Base-by-base conservation (phyloP, 2,888 invertebrate genomes). In the Ypsolopha scabrella region DNA sequence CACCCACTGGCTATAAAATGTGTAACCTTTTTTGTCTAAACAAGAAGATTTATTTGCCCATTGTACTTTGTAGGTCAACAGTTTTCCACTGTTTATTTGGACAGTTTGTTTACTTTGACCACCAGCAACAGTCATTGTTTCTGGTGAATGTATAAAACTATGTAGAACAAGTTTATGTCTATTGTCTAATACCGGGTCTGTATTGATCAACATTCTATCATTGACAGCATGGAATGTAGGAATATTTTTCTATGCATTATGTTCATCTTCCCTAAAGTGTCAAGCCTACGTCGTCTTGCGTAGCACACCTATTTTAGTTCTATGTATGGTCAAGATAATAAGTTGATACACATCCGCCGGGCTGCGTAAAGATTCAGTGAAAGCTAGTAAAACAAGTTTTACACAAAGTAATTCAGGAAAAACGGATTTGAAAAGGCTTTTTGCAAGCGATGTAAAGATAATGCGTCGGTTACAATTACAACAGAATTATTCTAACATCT, bases 51-150 rank as follows among this genome's bases (percentile, higher is more conserved):
- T 80, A 80, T 80, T 69, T 65, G 60, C 60, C 70, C 66, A 79
- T 82, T 82, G 80, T 80, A 59, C 58, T 66, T 75, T 70, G 71
- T 80, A 59, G 81, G 81, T 75, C 80, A 80, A 72, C 63, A 64
- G 69, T 73, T 78, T 73, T 72, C 68, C 70, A 70, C 13, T 37
- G 37, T 47, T 47, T 37, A 47, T 47, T 47, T 68, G 60, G 61
- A 52, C 59, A 54, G 57, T 61, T 65, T 57, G 56, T 68, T 71
- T 69, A 64, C 65, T 67, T 63, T 71, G 63, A 61, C 66, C 62
- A 67, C 64, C 63, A 62, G 65, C 65, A 65, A 68, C 64, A 62
- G 62, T 61, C 64, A 62, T 63, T 70, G 67, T 68, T 24, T 24
- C 24, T 24, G 24, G 24, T 24, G 24, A 24, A 24, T 24, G 63